These are phyloP conservation scores for Rana temporaria DNA, from an alignment of 2,113 vertebrate species.

Conservation along the genomic window DNA sequence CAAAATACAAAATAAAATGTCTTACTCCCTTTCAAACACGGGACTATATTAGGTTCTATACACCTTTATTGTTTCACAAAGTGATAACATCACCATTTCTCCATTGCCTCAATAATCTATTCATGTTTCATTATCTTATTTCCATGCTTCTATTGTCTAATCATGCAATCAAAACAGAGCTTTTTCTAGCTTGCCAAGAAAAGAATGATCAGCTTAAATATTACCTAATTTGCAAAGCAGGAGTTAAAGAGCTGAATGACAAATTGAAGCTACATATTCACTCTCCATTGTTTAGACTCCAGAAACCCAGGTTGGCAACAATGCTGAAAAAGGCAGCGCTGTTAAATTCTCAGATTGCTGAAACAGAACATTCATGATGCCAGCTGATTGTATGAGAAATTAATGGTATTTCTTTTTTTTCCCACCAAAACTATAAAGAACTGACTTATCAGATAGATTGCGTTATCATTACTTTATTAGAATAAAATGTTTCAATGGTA, in stretches of 20 bases:
- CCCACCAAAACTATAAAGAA: constrained; percentile 22
- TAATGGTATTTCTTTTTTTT: constrained; percentile 4
- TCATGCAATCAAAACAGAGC: constrained; percentile 18
- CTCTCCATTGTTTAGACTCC: constrained; percentile 32
- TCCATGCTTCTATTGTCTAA: constrained; percentile 48
- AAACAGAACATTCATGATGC: constrained; percentile 32
- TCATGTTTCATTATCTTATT: constrained; percentile 46
- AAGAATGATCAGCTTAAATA: constrained; percentile 48
- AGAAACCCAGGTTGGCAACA: constrained; percentile 29
- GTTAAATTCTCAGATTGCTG: constrained; percentile 43
- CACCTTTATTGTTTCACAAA: constrained; percentile 24
- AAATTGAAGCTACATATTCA: constrained; percentile 33
- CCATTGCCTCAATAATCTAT: constrained; percentile 19
- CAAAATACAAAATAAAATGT: constrained; percentile 1
- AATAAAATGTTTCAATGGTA: no score
- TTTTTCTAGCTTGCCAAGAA: constrained; percentile 28
- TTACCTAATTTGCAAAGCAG: constrained; percentile 41
- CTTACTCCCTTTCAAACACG: constrained; percentile 33
- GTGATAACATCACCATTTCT: constrained; percentile 48
- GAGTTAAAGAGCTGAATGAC: constrained; percentile 27
- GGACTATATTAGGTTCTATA: constrained; percentile 5
- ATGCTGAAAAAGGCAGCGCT: constrained; percentile 23
- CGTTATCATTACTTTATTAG: neutral
- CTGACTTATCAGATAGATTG: neutral
- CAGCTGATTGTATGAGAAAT: constrained; percentile 12